Base-by-base conservation (phyloP, 2,797 vertebrate genomes). In the Brachymystax lenok region DNA sequence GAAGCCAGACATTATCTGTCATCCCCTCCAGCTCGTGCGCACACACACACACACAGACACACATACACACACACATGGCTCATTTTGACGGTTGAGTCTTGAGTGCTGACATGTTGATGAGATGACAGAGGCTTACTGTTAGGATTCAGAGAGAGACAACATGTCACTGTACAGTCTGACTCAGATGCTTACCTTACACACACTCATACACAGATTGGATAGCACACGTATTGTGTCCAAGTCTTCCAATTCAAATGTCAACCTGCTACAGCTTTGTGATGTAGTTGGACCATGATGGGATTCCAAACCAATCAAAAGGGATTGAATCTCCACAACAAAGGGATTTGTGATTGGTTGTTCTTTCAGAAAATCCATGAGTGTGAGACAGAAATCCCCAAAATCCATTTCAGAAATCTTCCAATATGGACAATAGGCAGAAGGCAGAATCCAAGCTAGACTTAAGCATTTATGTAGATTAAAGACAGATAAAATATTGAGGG, bases 1-100 rank as follows among this genome's bases (percentile, higher is more conserved):
- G 82, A 59, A 86, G 80, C 78, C 77, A 51, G 74, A 64, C 77
- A 85, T 87, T 80, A 86, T 88, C 86, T 74, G 76, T 51, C 77
- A 72, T 76, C 27, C 52, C 16, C 1, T 75, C 66, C 59, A 61
- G 77, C 74, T 21, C 51, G 76, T 77, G 79, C 17, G 19, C 28
- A 54, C 75, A 67, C 77, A 61, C 83, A 84, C 81, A 77, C 80
- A 24, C 75, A 71, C 73, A 59, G 6, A 10, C 69, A 78, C 76
- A 75, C 35, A 63, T 59, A 35, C 67, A 52, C 46, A 54, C 21
- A 73, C 21, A 73, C 51, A 52, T 17, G 52, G 71, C 76, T 80
- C 67, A 21, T 73, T 78, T 77, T 75, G 76, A 83, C 21, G 2
- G 51, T 40, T 30, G 19, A 75, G 82, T 82, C 80, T 82, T 0